These are phyloP conservation scores for Morbakka virulenta DNA, from an alignment of 30 jellyfish, hydroid and myxozoan species.

Conservation along the genomic window DNA sequence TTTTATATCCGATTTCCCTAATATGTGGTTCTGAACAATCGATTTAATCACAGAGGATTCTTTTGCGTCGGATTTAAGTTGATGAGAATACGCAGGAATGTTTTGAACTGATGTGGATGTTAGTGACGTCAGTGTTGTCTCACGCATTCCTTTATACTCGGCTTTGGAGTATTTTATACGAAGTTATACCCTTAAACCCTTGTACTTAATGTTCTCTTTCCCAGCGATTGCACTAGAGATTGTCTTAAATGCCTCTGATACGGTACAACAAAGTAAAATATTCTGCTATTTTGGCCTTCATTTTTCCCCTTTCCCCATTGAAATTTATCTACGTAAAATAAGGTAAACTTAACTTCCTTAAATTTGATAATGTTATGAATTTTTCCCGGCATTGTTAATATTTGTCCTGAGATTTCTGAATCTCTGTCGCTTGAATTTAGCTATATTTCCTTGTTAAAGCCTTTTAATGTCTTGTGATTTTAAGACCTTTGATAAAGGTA, in stretches of 20 bases:
- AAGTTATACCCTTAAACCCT: neutral
- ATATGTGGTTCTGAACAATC: constrained; percentile 5
- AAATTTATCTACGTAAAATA: neutral
- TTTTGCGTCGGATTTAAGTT: neutral
- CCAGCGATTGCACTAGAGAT: neutral
- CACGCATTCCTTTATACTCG: neutral
- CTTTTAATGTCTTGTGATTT: no score
- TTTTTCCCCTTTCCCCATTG: neutral
- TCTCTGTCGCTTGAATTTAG: no score
- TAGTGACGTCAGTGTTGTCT: neutral
- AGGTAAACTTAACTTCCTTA: neutral
- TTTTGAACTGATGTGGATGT: neutral
- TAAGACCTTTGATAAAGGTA: no score
- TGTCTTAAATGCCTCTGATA: neutral
- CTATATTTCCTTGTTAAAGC: no score
- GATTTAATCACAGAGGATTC: constrained; percentile 2
- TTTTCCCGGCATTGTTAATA: neutral
- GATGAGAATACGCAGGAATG: neutral
- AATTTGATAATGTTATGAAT: neutral
- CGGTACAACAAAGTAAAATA: neutral
- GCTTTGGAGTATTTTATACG: neutral
- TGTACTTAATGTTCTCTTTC: neutral
- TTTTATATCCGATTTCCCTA: neutral
- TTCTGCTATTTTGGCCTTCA: neutral
- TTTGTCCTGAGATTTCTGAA: no score